Evolutionary conservation across 2,888 invertebrate species (phyloP), one percentile per base, ranked within the genome.

Genomic region (Phania funesta): DNA sequence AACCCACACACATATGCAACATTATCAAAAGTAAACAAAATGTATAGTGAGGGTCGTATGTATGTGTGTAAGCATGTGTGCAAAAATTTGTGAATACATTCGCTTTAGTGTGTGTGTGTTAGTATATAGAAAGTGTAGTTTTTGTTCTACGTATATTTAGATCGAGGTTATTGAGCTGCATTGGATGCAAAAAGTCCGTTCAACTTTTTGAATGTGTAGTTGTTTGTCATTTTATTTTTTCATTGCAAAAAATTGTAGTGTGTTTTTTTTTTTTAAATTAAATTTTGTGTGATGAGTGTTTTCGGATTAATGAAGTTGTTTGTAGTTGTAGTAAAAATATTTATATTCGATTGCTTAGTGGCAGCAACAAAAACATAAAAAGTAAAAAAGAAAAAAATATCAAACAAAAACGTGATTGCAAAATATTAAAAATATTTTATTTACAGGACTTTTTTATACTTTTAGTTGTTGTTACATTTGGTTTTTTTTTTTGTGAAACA

Each of bases 91-190:
- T 18, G 38, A 48, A 7, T 22, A 22, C 24, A 50, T 52, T 11
- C n/a, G 11, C 29, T n/a, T n/a, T n/a, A n/a, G n/a, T 56, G 8
- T 13, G 67, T 77, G 18, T 46, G 56, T 35, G 18, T 38, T 20
- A 58, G 64, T 58, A n/a, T n/a, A n/a, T n/a, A 32, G 22, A 44
- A 58, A 41, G 20, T 71, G 65, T 52, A 22, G 52, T 52, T 75
- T 86, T 87, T 88, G 89, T 90, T 87, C 8, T 13, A 18, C 26
- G 56, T 41, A 6, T 26, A 68, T 76, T 76, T 90, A 88, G 90
- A 89, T 90, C 90, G 90, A 90, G 90, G 90, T 87, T 89, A 87
- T 89, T 89, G 88, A 87, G 87, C 88, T 87, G 88, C 90, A 90
- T 82, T 82, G 82, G 82, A 90, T 90, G 90, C 90, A 83, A 82